These are phyloP conservation scores for Myotis davidii DNA, from an alignment of 2,113 vertebrate species.

Conservation along the genomic window DNA sequence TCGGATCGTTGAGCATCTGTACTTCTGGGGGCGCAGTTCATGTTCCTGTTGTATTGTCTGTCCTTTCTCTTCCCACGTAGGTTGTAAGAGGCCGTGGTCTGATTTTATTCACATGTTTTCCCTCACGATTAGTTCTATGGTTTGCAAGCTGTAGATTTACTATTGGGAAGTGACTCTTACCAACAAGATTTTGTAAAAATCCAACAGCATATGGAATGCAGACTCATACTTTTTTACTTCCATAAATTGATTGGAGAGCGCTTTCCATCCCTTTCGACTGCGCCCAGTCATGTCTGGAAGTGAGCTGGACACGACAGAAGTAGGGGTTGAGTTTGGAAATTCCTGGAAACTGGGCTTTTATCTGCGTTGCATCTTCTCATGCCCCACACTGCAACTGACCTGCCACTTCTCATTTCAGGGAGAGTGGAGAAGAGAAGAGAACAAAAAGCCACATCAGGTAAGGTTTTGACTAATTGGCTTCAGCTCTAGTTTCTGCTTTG, in stretches of 20 bases:
- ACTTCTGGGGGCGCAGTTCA: not conserved
- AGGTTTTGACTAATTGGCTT: not conserved
- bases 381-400: not conserved
- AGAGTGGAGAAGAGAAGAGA: slow-evolving; percentile 67
- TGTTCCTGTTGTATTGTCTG: not conserved
- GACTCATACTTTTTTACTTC: slow-evolving; percentile 7
- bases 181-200: not conserved
- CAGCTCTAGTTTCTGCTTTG: slow-evolving; percentile 18
- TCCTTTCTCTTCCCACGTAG: not conserved
- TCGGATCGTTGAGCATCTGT: not conserved
- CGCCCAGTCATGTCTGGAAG: not conserved
- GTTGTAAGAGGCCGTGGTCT: not conserved
- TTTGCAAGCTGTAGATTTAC: not conserved
- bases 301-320: not conserved
- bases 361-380: not conserved
- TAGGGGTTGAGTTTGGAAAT: not conserved
- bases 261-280: not conserved
- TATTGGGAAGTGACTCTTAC: not conserved
- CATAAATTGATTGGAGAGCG: not conserved
- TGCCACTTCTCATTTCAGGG: slow-evolving; percentile 70
- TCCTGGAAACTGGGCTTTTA: not conserved
- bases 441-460: slow-evolving; percentile 60
- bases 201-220: not conserved
- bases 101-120: not conserved
- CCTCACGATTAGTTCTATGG: not conserved